Evolutionary conservation across 2,113 vertebrate species (phyloP).

Genomic region (Verasper variegatus): DNA sequence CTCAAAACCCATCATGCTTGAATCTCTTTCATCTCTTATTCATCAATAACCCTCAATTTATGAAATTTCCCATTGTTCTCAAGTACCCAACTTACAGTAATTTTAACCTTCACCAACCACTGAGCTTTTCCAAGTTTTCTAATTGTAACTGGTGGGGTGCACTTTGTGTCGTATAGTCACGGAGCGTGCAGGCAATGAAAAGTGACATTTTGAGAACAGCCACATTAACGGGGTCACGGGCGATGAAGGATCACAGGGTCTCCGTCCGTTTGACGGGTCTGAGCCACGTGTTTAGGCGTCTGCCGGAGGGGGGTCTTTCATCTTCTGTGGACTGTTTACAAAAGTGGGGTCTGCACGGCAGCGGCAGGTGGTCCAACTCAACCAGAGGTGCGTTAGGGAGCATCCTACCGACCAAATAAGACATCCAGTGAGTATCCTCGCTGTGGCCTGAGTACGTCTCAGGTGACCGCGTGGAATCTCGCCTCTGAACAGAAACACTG

Average conservation of each 20-base stretch:
- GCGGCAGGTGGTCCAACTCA: conserved; percentile 63
- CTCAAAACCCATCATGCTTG: neutral
- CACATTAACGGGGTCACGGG: conserved; percentile 24
- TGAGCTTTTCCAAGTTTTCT: neutral
- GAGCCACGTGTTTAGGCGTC: conserved; percentile 39
- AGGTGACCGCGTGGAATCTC: conserved; percentile 47
- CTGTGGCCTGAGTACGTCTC: conserved; percentile 26
- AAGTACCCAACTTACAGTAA: neutral
- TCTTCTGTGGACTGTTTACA: conserved; percentile 40
- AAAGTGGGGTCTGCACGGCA: conserved; percentile 26
- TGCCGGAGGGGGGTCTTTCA: conserved; percentile 14
- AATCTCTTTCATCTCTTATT: neutral
- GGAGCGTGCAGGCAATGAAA: conserved; percentile 17
- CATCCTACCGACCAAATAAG: conserved; percentile 51
- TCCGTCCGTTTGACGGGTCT: conserved; percentile 27
- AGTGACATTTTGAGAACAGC: conserved; percentile 39
- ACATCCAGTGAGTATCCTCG: conserved; percentile 36
- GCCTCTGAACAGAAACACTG: conserved; percentile 42
- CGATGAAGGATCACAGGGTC: conserved; percentile 13
- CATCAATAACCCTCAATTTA: neutral
- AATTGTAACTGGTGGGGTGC: conserved; percentile 15
- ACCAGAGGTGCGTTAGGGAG: conserved; percentile 21
- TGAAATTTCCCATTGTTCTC: neutral
- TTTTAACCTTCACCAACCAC: neutral
- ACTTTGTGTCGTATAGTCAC: conserved; percentile 9